These are phyloP conservation scores for Drosophila eohydei DNA, from an alignment of 2,888 invertebrate species.

Conservation along the genomic window DNA sequence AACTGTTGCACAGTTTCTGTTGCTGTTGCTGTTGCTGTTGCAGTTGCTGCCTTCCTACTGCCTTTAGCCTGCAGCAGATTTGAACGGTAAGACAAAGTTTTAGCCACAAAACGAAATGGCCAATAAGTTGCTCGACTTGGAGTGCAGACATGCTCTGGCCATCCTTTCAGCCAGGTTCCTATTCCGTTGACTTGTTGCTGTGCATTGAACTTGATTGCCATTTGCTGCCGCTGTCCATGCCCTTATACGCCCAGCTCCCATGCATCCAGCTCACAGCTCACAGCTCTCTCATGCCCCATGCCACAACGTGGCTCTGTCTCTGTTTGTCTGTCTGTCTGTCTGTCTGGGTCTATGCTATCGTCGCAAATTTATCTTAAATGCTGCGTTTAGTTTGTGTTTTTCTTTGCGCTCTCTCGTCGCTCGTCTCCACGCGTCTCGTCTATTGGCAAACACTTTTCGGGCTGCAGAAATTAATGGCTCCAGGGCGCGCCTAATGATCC, in stretches of 20 bases:
- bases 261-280: neutral
- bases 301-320: constrained; percentile 30
- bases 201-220: constrained; percentile 76
- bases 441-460: constrained; percentile 71
- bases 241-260: constrained; percentile 33
- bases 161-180: constrained; percentile 31
- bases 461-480: constrained; percentile 69
- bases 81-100: constrained; percentile 49
- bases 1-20: constrained; percentile 13
- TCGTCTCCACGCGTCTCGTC: constrained; percentile 16
- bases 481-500: constrained; percentile 74
- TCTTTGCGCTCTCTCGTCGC: constrained; percentile 17
- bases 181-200: constrained; percentile 61
- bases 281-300: constrained; percentile 17
- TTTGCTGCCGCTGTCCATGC: constrained; percentile 41
- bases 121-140: constrained; percentile 40
- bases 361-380: constrained; percentile 75
- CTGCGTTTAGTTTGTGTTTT: constrained; percentile 68
- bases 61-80: constrained; percentile 33
- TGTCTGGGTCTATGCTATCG: constrained; percentile 56
- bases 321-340: constrained; percentile 18
- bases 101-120: constrained; percentile 52
- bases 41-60: constrained; percentile 11
- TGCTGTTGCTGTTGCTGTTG: constrained; percentile 11
- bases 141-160: constrained; percentile 13